Conservation (phyloP, 2,888 invertebrate genomes). For the Fabriciana adippe region DNA sequence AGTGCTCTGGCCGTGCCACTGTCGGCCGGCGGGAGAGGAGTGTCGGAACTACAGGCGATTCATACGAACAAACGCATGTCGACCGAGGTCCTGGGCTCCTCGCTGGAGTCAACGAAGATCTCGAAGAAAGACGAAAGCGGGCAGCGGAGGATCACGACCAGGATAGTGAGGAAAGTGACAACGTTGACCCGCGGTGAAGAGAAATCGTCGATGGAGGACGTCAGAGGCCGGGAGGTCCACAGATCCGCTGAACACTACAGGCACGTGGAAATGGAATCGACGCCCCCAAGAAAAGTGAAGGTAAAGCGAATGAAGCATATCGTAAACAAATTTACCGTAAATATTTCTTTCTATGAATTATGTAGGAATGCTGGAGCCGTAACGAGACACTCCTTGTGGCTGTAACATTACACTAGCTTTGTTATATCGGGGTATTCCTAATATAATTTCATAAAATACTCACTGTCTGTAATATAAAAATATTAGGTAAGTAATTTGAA, state of each 20-base stretch:
- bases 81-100: constrained; percentile 92
- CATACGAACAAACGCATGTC: constrained; percentile 91
- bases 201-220: constrained; percentile 86
- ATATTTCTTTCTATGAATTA: constrained; percentile 26
- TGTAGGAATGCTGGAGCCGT: constrained; percentile 34
- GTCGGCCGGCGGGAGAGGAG: constrained; percentile 70
- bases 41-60: constrained; percentile 87
- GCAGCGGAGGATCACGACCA: constrained; percentile 91
- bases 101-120: constrained; percentile 91
- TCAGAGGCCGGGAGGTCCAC: constrained; percentile 83
- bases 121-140: constrained; percentile 90
- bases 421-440: not conserved
- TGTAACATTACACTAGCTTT: constrained; percentile 24
- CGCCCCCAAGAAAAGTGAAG: constrained; percentile 89
- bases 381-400: constrained; percentile 38
- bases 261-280: constrained; percentile 81
- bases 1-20: constrained; percentile 71
- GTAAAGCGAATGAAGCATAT: constrained; percentile 68
- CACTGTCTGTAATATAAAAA: not conserved
- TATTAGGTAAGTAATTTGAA: not conserved
- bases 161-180: constrained; percentile 93
- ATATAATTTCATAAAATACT: constrained; percentile 4
- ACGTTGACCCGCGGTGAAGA: constrained; percentile 94
- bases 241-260: constrained; percentile 82
- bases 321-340: constrained; percentile 25